These are phyloP conservation scores for Syncerus caffer DNA, from an alignment of 2,797 vertebrate species.

Conservation along the genomic window DNA sequence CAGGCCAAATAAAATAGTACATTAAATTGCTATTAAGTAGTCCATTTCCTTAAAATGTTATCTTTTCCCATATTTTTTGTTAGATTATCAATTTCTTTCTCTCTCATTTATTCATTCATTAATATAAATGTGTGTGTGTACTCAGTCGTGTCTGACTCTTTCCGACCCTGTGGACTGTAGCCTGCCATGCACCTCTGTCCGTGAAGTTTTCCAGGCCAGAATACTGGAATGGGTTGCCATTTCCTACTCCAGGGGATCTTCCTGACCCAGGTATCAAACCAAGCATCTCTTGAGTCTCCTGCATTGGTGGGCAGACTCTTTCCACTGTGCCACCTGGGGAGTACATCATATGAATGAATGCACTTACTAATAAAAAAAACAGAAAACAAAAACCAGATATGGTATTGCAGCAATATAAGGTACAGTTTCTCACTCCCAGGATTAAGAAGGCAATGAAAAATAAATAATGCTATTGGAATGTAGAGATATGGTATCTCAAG, in stretches of 20 bases:
- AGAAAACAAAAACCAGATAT: background rate
- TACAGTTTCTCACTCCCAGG: background rate
- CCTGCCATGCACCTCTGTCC: background rate
- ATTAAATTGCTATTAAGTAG: background rate
- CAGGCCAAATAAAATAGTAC: conserved; percentile 23
- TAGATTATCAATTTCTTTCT: background rate
- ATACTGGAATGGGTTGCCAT: background rate
- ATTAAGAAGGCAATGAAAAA: background rate
- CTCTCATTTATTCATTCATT: background rate
- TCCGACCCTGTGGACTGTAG: background rate
- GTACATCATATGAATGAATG: background rate
- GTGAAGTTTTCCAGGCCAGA: background rate
- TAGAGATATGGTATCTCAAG: background rate
- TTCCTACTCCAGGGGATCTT: background rate
- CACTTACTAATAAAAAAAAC: background rate
- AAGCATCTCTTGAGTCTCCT: background rate
- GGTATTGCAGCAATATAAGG: background rate
- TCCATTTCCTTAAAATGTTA: conserved; percentile 20
- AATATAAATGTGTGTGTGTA: background rate
- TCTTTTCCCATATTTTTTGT: background rate
- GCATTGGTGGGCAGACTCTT: background rate
- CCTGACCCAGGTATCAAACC: background rate
- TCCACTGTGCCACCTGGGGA: background rate
- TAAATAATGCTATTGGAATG: background rate
- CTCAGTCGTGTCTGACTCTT: background rate